Base-by-base conservation (phyloP, 2,797 vertebrate species). In the Girardinus metallicus region DNA sequence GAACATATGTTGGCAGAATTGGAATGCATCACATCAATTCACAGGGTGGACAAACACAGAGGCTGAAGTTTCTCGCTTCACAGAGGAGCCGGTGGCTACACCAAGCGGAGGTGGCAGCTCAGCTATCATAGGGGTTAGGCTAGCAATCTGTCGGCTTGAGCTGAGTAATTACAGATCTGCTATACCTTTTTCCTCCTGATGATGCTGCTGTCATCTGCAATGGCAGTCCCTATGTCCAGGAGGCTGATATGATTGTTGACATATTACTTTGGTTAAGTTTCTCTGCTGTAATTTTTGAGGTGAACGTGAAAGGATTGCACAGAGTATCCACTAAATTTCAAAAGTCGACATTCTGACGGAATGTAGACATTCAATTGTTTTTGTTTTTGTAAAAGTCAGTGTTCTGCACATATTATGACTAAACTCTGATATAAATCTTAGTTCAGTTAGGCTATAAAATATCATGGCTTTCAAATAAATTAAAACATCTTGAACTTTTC, bases 131-230 rank as follows among this genome's bases (percentile, higher is more conserved):
- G 78, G 80, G 86, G 88, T 88, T 87, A 86, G 91, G 86, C 87
- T 85, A 92, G 89, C 90, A 87, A 90, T 92, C 88, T 87, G 90
- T 89, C 88, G 78, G 88, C 88, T 84, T 57, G 83, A 79, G 87
- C 87, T 90, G 90, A 88, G 87, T 93, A 93, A 93, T 93, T 93
- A 93, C 89, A 86, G 85, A 88, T 80, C 60, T 84, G 87, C 89
- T 77, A 80, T 49, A 91, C 85, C 88, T 41, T 93, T 91, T 90
- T 90, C 90, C 90, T 89, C 90, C 90, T 91, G 92, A 93, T 90
- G 90, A 92, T 86, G 88, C 90, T 86, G 88, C 90, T 87, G 88
- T 93, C 90, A 89, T 77, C 86, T 88, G 76, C 85, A 62, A 1
- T 9, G 76, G 89, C 82, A 85, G 89, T 78, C 76, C 80, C 83